These are phyloP conservation scores for Ophraella communa DNA, from an alignment of 2,888 invertebrate species.

Conservation along the genomic window DNA sequence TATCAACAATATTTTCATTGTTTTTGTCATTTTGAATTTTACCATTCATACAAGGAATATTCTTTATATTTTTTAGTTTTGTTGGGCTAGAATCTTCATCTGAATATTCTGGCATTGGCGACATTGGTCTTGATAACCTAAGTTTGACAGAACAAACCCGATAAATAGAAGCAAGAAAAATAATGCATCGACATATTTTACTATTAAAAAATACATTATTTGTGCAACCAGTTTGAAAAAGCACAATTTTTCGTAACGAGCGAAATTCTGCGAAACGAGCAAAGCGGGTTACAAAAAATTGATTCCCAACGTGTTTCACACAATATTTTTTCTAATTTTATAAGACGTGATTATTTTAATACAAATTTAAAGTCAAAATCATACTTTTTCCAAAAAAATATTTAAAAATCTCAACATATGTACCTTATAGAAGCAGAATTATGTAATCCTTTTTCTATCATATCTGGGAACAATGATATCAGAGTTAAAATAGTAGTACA, in stretches of 20 bases:
- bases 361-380: too few relatives aligned
- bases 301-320: too few relatives aligned
- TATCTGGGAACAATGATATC: conserved; percentile 87
- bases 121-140: conserved; percentile 74
- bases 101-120: conserved; percentile 72
- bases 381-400: neutral
- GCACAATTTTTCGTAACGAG: too few relatives aligned
- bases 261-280: too few relatives aligned
- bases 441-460: conserved; percentile 83
- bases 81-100: conserved; percentile 59
- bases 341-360: too few relatives aligned
- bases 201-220: too few relatives aligned
- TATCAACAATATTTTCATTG: conserved; percentile 21
- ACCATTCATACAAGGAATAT: conserved; percentile 24
- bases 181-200: too few relatives aligned
- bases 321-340: too few relatives aligned
- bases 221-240: too few relatives aligned
- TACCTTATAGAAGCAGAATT: conserved; percentile 84
- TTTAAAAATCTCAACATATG: conserved; percentile 42
- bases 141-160: too few relatives aligned
- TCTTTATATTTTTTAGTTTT: conserved; percentile 34
- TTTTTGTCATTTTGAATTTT: conserved; percentile 31
- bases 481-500: conserved; percentile 87
- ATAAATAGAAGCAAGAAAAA: too few relatives aligned
- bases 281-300: too few relatives aligned